Conservation (phyloP, 1,140 invertebrate species). For the Pseudobourletiella spinata region DNA sequence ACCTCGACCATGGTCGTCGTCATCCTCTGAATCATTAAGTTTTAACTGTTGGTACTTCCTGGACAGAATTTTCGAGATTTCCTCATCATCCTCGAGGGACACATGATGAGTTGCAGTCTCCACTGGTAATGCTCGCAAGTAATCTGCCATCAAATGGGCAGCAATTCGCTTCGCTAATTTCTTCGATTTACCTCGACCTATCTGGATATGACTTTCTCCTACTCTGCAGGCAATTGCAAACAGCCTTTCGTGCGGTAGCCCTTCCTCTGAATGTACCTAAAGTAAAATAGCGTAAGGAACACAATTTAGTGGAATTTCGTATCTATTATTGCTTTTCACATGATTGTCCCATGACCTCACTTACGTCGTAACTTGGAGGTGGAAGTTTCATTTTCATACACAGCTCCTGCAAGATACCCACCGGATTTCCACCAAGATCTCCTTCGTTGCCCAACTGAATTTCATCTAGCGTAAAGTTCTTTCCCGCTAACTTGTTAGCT, state of each 20-base stretch:
- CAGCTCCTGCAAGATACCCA: slow-evolving; percentile 89
- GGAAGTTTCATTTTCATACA: slow-evolving; percentile 92
- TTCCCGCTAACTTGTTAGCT: neutral
- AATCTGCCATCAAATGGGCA: slow-evolving; percentile 83
- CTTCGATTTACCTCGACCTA: slow-evolving; percentile 78
- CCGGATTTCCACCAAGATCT: slow-evolving; percentile 55
- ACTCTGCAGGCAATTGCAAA: slow-evolving; percentile 87
- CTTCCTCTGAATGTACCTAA: slow-evolving; percentile 59
- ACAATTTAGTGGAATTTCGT: neutral
- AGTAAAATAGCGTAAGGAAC: neutral
- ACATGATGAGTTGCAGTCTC: slow-evolving; percentile 50
- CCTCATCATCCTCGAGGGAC: slow-evolving; percentile 43
- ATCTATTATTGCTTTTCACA: no score
- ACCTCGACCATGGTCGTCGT: neutral
- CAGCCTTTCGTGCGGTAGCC: slow-evolving; percentile 81
- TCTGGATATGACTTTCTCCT: slow-evolving; percentile 51
- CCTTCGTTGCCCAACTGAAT: slow-evolving; percentile 8
- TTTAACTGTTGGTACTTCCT: neutral
- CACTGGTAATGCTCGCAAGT: slow-evolving; percentile 63
- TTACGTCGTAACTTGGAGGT: slow-evolving; percentile 84
- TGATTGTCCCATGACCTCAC: no score
- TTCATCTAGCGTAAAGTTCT: neutral
- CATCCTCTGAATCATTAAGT: neutral
- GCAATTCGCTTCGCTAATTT: slow-evolving; percentile 89
- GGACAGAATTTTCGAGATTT: slow-evolving; percentile 24